Base-by-base conservation (phyloP, 2,888 invertebrate genomes). In the Drosophila paramelanica region DNA sequence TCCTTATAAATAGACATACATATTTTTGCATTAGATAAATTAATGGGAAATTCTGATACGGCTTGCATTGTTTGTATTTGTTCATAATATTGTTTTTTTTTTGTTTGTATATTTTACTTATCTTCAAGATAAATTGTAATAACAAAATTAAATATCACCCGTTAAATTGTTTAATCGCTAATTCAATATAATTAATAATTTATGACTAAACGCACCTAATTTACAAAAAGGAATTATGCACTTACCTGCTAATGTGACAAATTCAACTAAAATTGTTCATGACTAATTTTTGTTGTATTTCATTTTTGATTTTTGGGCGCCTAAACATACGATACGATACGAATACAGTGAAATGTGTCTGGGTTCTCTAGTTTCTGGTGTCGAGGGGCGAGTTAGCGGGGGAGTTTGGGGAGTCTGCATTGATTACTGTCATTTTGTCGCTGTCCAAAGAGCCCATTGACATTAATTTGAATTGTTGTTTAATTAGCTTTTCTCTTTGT, bases 141-240 rank as follows among this genome's bases (percentile, higher is more conserved):
- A 80, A 83, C 72, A 79, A 82, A 81, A 83, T 77, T 68, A 77
- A 86, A 86, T 83, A 83, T 83, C 83, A 83, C 83, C 73, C 83
- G 87, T 83, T 68, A 27, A 77, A 72, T 81, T 77, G 55, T 77
- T 83, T 81, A 76, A 82, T 64, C 51, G 52, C 80, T 82, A 82
- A 82, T 79, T 72, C 59, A 79, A 79, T 70, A 66, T 70, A 59
- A 59, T 60, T 58, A 52, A 43, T 50, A 65, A 56, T 55, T 61
- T 67, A 46, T 38, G 47, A 41, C 51, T 65, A 64, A 49, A 56
- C 56, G 72, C 73, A 64, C 73, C 73, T 56, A 68, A 67, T 68
- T 76, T 76, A 76, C 76, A 76, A 39, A 59, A 25, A 38, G 6
- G 33, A 57, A 76, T 43, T 38, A 53, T 46, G 59, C 69, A 82